A percentile compares a stretch with the other conserved stretches of the same genome.
phyloP scores from a whole-genome alignment of 2,113 vertebrate species.

The Mormyrus iriodes region DNA sequence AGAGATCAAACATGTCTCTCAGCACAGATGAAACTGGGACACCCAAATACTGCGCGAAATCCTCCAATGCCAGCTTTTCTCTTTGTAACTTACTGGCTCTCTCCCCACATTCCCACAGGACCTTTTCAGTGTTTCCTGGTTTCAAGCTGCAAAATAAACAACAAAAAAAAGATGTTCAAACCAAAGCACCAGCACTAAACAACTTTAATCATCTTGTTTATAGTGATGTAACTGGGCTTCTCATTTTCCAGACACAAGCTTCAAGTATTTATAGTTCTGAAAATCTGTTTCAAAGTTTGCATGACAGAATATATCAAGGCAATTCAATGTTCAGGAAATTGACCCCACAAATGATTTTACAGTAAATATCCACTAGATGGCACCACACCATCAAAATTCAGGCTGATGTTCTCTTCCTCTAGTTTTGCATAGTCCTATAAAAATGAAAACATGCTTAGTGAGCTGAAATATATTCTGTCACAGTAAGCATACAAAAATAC shows the following conservation, averaged over 20 bases:
- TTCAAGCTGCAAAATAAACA: slow-evolving; percentile 66
- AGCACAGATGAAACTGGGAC: slow-evolving; percentile 72
- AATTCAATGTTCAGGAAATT: not conserved
- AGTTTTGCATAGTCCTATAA: not conserved
- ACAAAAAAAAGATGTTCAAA: no score
- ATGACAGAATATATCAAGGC: not conserved
- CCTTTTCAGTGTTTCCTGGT: slow-evolving; percentile 70
- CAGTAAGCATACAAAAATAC: not conserved
- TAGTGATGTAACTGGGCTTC: not conserved
- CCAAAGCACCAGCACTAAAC: not conserved
- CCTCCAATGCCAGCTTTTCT: slow-evolving; percentile 58
- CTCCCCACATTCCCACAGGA: slow-evolving; percentile 69
- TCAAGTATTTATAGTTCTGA: not conserved
- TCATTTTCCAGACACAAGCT: not conserved
- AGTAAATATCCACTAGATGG: slow-evolving; percentile 6
- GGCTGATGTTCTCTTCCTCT: not conserved
- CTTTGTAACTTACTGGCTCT: slow-evolving; percentile 63
- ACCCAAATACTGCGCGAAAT: slow-evolving; percentile 75
- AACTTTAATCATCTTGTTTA: not conserved
- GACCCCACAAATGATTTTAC: not conserved
- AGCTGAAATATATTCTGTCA: not conserved
- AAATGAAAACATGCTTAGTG: not conserved
- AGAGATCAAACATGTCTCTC: slow-evolving; percentile 79
- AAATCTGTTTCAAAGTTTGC: not conserved
- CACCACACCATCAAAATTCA: not conserved